Conservation (phyloP, 2,113 vertebrate species). For the Eulemur macaco region DNA sequence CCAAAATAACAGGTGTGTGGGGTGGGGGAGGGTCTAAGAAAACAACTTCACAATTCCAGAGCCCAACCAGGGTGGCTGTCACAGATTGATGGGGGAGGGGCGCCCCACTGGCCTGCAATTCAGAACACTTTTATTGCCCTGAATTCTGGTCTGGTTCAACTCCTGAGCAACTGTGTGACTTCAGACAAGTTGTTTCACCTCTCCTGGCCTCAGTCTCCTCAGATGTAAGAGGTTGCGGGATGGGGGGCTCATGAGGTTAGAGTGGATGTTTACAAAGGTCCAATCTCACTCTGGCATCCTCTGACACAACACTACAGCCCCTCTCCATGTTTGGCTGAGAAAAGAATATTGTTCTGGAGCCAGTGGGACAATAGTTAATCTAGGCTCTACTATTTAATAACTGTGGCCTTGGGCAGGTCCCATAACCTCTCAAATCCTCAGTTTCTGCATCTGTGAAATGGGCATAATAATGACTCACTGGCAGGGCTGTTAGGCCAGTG, state of each 20-base stretch:
- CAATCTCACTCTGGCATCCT: not conserved
- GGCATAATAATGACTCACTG: not conserved
- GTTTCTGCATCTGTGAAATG: not conserved
- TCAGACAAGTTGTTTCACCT: slow-evolving; percentile 5
- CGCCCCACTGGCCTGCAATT: not conserved
- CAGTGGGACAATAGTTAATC: not conserved
- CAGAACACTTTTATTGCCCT: slow-evolving; percentile 52
- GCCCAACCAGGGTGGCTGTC: slow-evolving; percentile 23
- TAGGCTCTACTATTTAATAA: not conserved
- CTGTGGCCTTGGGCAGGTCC: not conserved
- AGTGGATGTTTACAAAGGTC: not conserved
- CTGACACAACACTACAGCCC: not conserved
- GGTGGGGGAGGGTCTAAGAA: not conserved
- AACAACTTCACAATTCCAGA: not conserved
- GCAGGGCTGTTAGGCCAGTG: not conserved
- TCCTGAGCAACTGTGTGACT: not conserved
- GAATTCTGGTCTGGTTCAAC: slow-evolving; percentile 21
- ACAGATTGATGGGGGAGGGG: slow-evolving; percentile 1
- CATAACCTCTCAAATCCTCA: not conserved
- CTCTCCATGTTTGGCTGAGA: not conserved
- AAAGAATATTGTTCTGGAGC: not conserved
- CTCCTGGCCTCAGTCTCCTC: not conserved
- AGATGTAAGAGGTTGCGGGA: not conserved
- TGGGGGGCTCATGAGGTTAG: not conserved
- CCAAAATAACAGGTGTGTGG: slow-evolving; percentile 70